Evolutionary conservation across 1,140 invertebrate genomes (phyloP).

Genomic region (Drosophila chauvacae): DNA sequence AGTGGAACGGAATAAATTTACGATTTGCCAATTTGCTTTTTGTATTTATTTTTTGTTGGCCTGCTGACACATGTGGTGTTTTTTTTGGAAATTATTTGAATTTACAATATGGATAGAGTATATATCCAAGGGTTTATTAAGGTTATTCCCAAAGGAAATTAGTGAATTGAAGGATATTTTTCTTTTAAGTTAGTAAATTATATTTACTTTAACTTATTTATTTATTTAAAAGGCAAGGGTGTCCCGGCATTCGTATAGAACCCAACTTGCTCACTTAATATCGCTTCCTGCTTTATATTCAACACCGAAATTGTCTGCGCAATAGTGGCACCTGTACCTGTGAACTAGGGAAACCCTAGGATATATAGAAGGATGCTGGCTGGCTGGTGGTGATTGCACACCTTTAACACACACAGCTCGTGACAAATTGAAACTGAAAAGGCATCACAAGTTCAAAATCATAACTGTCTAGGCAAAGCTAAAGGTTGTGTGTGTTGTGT

Average conservation of each 20-base stretch:
- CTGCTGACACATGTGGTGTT: neutral
- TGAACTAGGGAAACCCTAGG: conserved; percentile 3
- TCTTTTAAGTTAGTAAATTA: neutral
- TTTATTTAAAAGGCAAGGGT: neutral
- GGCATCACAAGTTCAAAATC: conserved; percentile 62
- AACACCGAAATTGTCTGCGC: conserved; percentile 18
- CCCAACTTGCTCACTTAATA: neutral
- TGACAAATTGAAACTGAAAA: conserved; percentile 69
- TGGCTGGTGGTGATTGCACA: conserved; percentile 33
- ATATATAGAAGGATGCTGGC: neutral
- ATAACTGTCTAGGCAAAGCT: conserved; percentile 47
- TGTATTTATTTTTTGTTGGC: neutral
- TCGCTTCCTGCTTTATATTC: conserved; percentile 13
- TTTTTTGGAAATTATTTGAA: neutral
- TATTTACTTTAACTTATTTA: neutral
- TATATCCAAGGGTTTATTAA: neutral
- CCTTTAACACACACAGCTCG: conserved; percentile 36
- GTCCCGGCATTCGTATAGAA: neutral
- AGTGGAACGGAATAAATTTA: conserved; percentile 24
- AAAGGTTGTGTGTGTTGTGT: neutral
- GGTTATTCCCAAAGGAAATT: neutral
- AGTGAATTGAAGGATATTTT: neutral
- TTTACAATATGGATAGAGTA: neutral
- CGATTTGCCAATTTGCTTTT: conserved; percentile 28
- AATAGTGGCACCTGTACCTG: conserved; percentile 8